A percentile compares a stretch with the other conserved stretches of the same genome.
Conservation (phyloP, 2,888 invertebrate genomes). For the Tetheella fluctuosa region DNA sequence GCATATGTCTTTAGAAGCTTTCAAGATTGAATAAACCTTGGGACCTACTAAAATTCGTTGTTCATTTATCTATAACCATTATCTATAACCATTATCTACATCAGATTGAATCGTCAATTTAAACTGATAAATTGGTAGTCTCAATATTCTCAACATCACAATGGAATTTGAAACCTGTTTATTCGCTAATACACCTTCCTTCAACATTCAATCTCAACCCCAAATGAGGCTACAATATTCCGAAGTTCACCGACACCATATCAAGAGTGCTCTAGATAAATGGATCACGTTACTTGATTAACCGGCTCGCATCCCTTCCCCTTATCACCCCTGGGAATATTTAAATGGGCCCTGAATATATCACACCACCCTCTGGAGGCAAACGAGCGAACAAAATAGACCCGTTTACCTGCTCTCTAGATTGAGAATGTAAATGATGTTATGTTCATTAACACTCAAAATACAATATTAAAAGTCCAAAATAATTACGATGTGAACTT, state of each 20-base stretch:
- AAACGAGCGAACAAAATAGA: constrained; percentile 62
- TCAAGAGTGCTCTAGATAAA: constrained; percentile 82
- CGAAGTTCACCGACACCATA: constrained; percentile 76
- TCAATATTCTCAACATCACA: constrained; percentile 19
- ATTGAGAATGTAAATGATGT: constrained; percentile 70
- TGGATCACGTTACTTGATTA: constrained; percentile 84
- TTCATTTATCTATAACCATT: not conserved
- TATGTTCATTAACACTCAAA: constrained; percentile 68
- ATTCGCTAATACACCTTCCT: constrained; percentile 40
- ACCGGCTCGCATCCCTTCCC: constrained; percentile 80
- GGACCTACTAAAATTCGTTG: not conserved
- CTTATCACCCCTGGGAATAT: constrained; percentile 82
- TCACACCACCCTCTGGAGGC: constrained; percentile 75
- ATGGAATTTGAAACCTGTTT: constrained; percentile 43
- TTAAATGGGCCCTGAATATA: constrained; percentile 82
- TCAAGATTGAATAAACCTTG: not conserved
- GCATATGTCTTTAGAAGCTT: not conserved
- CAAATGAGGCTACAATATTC: constrained; percentile 76
- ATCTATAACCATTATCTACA: not conserved
- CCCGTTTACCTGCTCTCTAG: constrained; percentile 73
- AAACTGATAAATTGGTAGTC: not conserved
- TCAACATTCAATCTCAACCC: constrained; percentile 56
- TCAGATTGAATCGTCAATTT: not conserved
- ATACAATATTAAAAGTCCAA: constrained; percentile 45
- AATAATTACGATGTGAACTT: constrained; percentile 28